Evolutionary conservation across 2,888 invertebrate genomes (phyloP).

Genomic region (Adela reaumurella): DNA sequence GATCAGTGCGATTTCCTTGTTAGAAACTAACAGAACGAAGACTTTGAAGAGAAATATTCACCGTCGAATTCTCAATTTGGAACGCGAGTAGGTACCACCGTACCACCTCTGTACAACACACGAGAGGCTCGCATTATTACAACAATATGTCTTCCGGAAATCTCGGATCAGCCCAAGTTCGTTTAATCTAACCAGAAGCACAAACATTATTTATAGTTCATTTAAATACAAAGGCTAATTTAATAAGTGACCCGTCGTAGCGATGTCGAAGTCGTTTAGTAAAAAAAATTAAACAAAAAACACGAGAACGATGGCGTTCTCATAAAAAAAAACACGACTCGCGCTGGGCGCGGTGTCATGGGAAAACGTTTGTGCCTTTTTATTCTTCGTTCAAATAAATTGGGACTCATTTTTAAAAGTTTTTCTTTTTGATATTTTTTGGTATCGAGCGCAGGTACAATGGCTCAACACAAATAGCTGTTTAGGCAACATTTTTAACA

Average conservation of each 20-base stretch:
- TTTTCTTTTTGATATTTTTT: conserved; percentile 29
- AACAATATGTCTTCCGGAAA: neutral
- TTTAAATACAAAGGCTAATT: conserved; percentile 57
- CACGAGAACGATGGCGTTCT: conserved; percentile 40
- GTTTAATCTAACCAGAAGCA: neutral
- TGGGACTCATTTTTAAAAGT: conserved; percentile 47
- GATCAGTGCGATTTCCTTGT: too few relatives aligned
- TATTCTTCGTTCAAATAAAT: conserved; percentile 48
- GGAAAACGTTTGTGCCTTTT: conserved; percentile 20
- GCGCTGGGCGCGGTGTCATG: conserved; percentile 37
- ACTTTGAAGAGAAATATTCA: too few relatives aligned
- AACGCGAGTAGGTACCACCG: too few relatives aligned
- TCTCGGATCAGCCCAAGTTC: neutral
- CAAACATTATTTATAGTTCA: conserved; percentile 44
- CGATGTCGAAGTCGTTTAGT: conserved; percentile 48
- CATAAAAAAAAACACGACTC: conserved; percentile 27
- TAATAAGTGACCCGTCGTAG: conserved; percentile 50
- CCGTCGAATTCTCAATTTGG: too few relatives aligned
- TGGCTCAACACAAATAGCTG: conserved; percentile 50
- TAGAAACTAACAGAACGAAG: too few relatives aligned
- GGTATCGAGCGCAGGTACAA: conserved; percentile 41
- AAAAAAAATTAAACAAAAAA: conserved; percentile 38
- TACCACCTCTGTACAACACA: too few relatives aligned
- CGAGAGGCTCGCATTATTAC: neutral
- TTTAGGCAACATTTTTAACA: conserved; percentile 52